A percentile compares a stretch with the other conserved stretches of the same genome.
These are phyloP conservation scores for Eucriotettix oculatus DNA, from an alignment of 2,888 invertebrate genomes.

Conservation along the genomic window DNA sequence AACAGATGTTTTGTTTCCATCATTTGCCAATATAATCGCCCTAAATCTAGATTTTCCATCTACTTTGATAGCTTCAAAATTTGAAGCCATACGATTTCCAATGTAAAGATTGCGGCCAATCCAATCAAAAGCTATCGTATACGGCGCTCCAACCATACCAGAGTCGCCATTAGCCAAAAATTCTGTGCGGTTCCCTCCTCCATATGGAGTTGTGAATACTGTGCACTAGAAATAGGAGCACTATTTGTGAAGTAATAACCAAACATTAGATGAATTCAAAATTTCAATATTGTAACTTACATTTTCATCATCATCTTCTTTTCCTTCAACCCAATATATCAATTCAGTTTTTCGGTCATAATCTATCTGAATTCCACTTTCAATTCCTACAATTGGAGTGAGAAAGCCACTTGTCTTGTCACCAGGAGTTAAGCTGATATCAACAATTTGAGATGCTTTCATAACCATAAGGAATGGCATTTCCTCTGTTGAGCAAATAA, in stretches of 20 bases:
- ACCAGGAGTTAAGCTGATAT: conserved; percentile 58
- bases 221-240: conserved; percentile 43
- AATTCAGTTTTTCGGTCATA: conserved; percentile 74
- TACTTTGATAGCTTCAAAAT: conserved; percentile 74
- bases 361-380: conserved; percentile 76
- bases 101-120: conserved; percentile 86
- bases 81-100: conserved; percentile 76
- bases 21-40: conserved; percentile 73
- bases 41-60: conserved; percentile 74
- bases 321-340: conserved; percentile 73
- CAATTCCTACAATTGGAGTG: conserved; percentile 75
- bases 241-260: conserved; percentile 2
- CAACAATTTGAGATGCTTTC: conserved; percentile 77
- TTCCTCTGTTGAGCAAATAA: conserved; percentile 40
- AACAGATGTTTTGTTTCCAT: conserved; percentile 70
- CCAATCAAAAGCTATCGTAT: conserved; percentile 92
- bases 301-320: conserved; percentile 39
- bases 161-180: conserved; percentile 58
- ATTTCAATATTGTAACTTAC: conserved; percentile 16
- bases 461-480: conserved; percentile 79
- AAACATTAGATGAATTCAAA: background rate
- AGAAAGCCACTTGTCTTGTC: conserved; percentile 62
- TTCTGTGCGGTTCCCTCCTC: conserved; percentile 68
- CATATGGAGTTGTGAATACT: conserved; percentile 65
- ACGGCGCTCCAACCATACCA: conserved; percentile 82